A percentile compares a stretch with the other conserved stretches of the same genome.
phyloP scores from a whole-genome alignment of 2,113 vertebrate genomes.

The Mohoua ochrocephala region DNA sequence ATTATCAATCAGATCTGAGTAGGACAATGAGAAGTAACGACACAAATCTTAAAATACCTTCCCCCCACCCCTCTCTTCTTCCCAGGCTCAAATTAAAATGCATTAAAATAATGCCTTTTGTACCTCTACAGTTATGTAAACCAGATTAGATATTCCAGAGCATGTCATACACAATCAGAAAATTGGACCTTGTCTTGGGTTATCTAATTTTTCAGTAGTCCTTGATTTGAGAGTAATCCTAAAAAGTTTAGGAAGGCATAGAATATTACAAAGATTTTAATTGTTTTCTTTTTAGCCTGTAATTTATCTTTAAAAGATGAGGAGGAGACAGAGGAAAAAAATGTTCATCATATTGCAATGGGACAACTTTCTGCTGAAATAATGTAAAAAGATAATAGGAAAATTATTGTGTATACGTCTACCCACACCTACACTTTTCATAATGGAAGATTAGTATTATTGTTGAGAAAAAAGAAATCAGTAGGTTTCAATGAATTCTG shows the following conservation, averaged over 20 bases:
- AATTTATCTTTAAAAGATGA: accelerated
- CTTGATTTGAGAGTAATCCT: neutral
- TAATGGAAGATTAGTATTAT: neutral
- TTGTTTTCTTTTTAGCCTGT: neutral
- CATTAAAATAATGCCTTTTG: neutral
- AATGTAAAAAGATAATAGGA: neutral
- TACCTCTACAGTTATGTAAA: neutral
- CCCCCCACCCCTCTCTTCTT: neutral
- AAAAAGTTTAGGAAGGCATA: neutral
- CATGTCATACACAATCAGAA: neutral
- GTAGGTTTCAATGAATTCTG: neutral
- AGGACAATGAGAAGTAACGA: neutral
- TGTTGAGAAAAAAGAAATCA: neutral
- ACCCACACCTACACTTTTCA: neutral
- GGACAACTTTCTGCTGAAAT: neutral
- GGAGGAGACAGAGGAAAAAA: neutral
- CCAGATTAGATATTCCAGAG: neutral
- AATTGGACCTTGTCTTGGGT: neutral
- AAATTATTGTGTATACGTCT: neutral
- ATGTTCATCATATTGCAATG: neutral
- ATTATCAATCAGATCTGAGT: neutral
- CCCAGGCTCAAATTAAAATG: neutral
- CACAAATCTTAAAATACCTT: neutral
- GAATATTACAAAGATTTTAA: neutral
- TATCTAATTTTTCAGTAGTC: neutral